Base-by-base conservation (phyloP, 37 sponge, comb jelly and placozoan species). In the Diacarnus erythraeanus region DNA sequence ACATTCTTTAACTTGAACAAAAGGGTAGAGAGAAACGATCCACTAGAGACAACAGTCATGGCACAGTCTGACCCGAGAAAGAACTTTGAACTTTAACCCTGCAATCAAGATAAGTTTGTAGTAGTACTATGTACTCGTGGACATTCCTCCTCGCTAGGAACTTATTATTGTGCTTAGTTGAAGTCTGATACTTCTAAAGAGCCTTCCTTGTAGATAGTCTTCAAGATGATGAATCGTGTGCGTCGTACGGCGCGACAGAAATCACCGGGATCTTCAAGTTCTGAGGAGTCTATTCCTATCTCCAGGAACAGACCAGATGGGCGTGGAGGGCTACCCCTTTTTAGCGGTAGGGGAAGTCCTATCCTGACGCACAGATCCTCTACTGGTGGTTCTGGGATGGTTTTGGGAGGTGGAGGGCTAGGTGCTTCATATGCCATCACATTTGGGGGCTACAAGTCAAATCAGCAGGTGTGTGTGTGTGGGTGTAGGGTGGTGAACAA, bases 1-100 rank as follows among this genome's bases (percentile, higher is more conserved):
- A 66, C 65, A 58, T 82, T 83, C 72, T 91, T 86, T 9, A 91
- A 67, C 57, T 86, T 72, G 66, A 86, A 91, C 3, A 85, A 57
- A 2, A 91, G 84, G 25, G 80, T 79, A 20, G 87, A 74, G 25
- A 91, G 80, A 57, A 76, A 33, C 9, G 63, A 27, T 20, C 92
- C 92, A 76, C 61, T 60, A 20, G 2, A 6, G 3, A 65, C 66
- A 26, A 30, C 31, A 8, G 27, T 60, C 26, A 25, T 26, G 27
- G 21, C 61, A 60, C 21, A 6, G 9, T 25, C 22, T 60, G n/a
- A 25, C 61, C 6, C 12, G 12, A 47, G 12, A 15, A 47, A 12
- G 12, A 47, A 15, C 12, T 47, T 15, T 12, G 51, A 47, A 6
- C 51, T 29, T 63, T 30, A 15, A 63, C 64, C 31, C 18, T 63